Evolutionary conservation across 2,888 invertebrate genomes (phyloP).

Genomic region (Noctuana brunneofusca): DNA sequence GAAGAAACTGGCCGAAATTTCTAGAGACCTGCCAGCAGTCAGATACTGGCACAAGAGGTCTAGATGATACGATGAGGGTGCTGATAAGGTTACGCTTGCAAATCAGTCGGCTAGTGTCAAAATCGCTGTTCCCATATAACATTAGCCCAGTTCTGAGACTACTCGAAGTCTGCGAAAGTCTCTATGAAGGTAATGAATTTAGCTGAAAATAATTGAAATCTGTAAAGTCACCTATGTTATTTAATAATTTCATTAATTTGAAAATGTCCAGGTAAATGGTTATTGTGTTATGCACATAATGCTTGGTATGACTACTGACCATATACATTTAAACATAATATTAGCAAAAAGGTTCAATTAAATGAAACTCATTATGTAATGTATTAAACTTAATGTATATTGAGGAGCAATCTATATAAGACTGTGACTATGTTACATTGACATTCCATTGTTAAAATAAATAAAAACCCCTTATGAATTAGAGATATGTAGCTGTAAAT

Average conservation of each 20-base stretch:
- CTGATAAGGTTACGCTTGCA: conserved; percentile 90
- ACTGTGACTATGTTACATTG: conserved; percentile 43
- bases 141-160: conserved; percentile 93
- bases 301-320: too few species aligned
- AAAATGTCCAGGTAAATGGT: neutral
- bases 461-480: conserved; percentile 35
- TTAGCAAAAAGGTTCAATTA: too few species aligned
- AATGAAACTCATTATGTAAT: neutral
- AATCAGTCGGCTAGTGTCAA: conserved; percentile 91
- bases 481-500: conserved; percentile 24
- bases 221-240: neutral
- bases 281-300: neutral
- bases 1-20: conserved; percentile 92
- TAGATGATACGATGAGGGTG: conserved; percentile 93
- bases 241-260: neutral
- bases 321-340: too few species aligned
- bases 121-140: conserved; percentile 93
- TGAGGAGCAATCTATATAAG: conserved; percentile 29
- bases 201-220: conserved; percentile 78
- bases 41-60: conserved; percentile 80
- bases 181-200: conserved; percentile 92
- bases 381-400: neutral
- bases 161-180: conserved; percentile 91
- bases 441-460: conserved; percentile 59
- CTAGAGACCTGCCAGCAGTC: conserved; percentile 88